A percentile compares a stretch with the other conserved stretches of the same genome.
These are phyloP conservation scores for Octopus sinensis DNA, from an alignment of 1,140 invertebrate species.

Conservation along the genomic window DNA sequence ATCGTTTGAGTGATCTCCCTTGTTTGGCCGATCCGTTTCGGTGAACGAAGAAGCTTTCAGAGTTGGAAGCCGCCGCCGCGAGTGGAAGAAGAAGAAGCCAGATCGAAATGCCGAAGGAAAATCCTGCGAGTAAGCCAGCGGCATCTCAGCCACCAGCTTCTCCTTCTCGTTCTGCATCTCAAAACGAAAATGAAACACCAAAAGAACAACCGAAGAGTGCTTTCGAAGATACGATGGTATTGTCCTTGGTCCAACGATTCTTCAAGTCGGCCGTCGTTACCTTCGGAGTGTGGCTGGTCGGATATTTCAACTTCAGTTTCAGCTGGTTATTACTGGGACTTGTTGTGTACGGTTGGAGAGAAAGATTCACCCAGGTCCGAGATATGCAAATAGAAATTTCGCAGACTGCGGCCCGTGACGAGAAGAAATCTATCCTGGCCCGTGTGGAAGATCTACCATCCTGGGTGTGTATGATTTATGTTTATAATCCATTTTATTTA, in stretches of 20 bases:
- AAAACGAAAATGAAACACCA: constrained; percentile 18
- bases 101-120: not conserved
- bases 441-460: constrained; percentile 82
- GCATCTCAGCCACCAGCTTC: not conserved
- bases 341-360: constrained; percentile 73
- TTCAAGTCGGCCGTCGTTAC: constrained; percentile 47
- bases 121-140: not conserved
- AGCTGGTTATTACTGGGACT: constrained; percentile 85
- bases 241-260: constrained; percentile 38
- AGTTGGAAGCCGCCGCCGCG: too few relatives aligned
- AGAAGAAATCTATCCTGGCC: constrained; percentile 82
- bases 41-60: too few relatives aligned
- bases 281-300: constrained; percentile 68
- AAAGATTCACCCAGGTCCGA: constrained; percentile 74
- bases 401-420: constrained; percentile 75
- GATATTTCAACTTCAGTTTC: constrained; percentile 79
- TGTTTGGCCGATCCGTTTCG: too few relatives aligned
- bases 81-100: not conserved
- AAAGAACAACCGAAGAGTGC: constrained; percentile 23
- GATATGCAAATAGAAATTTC: constrained; percentile 74
- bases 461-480: constrained; percentile 66
- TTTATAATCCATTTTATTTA: not conserved
- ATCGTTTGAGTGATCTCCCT: too few relatives aligned
- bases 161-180: not conserved
- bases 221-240: constrained; percentile 41